Evolutionary conservation across 2,113 vertebrate species (phyloP), one percentile per base, ranked within the genome.

Genomic region (Ranitomeya imitator): DNA sequence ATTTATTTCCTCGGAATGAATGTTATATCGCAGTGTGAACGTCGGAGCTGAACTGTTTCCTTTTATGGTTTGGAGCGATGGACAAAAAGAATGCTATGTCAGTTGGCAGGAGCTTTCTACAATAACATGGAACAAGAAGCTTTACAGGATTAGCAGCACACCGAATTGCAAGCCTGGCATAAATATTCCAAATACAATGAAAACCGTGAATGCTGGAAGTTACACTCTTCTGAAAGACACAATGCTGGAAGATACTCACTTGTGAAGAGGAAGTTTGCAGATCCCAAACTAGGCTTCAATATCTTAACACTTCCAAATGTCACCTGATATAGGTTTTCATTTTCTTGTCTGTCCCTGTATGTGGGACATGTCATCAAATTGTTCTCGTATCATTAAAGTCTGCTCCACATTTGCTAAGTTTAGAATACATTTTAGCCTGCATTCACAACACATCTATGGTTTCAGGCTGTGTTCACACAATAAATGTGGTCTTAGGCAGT

Each of bases 71-170:
- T 59, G 31, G 60, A 26, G 76, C 26, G 0, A 0, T 60, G 79
- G 76, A 88, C 84, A 26, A 59, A 88, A 7, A 45, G 59, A 90
- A 87, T 37, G 31, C 77, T 26, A 80, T 76, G 90, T 86, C 76
- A n/a, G 88, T 77, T 85, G 90, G 91, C 90, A 91, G 79, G 37
- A 1, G 0, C 73, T 2, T 37, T 45, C 13, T 60, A 84, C 80
- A 84, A 78, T 88, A 84, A 77, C 87, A 51, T 14, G 7, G 86
- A 88, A 88, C 67, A 83, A 74, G 67, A 45, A 45, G 81, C 74
- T 88, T 83, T 82, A 83, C 71, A 61, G 81, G 52, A 84, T n/a
- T 18, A 65, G 57, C 60, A 51, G 37, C 52, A 21, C 63, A 19
- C 51, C 19, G 37, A 63, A 77, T 19, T 77, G 87, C 87, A 88